phyloP scores from a whole-genome alignment of 2,797 vertebrate genomes.

The Phaenicophaeus curvirostris region DNA sequence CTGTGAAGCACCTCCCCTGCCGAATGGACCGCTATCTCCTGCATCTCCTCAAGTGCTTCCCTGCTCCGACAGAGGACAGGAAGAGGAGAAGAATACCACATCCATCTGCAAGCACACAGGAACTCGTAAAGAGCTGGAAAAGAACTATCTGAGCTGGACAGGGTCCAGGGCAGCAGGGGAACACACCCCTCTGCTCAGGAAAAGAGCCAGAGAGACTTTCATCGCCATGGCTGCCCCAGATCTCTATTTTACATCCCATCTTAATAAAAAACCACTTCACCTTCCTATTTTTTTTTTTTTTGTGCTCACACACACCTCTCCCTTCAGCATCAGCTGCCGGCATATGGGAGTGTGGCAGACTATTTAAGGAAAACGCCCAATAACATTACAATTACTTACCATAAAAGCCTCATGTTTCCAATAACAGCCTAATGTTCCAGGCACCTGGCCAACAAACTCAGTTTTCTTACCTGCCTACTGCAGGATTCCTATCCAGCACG shows the following conservation, averaged over 20 bases:
- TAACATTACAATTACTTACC: slow-evolving; percentile 62
- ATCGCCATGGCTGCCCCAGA: rapidly evolving
- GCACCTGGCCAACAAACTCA: slow-evolving; percentile 36
- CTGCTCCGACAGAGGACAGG: neutral
- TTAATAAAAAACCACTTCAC: neutral
- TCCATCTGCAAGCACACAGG: neutral
- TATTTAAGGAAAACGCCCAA: slow-evolving; percentile 51
- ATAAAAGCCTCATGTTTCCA: slow-evolving; percentile 54
- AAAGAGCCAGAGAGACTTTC: neutral
- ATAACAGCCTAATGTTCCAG: slow-evolving; percentile 49
- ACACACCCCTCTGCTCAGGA: neutral
- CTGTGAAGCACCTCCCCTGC: rapidly evolving
- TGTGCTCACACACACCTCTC: neutral
- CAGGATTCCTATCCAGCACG: neutral
- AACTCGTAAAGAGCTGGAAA: neutral
- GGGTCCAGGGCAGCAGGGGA: neutral
- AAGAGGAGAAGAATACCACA: neutral
- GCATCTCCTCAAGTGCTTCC: neutral
- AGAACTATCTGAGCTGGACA: neutral
- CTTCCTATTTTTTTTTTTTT: neutral
- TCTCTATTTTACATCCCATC: neutral
- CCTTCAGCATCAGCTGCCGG: neutral
- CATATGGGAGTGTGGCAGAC: neutral
- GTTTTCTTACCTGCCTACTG: slow-evolving; percentile 31
- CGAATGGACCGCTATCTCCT: rapidly evolving